Evolutionary conservation across 2,113 vertebrate genomes (phyloP), one percentile per base, ranked within the genome.

Genomic region (Lutjanus erythropterus): DNA sequence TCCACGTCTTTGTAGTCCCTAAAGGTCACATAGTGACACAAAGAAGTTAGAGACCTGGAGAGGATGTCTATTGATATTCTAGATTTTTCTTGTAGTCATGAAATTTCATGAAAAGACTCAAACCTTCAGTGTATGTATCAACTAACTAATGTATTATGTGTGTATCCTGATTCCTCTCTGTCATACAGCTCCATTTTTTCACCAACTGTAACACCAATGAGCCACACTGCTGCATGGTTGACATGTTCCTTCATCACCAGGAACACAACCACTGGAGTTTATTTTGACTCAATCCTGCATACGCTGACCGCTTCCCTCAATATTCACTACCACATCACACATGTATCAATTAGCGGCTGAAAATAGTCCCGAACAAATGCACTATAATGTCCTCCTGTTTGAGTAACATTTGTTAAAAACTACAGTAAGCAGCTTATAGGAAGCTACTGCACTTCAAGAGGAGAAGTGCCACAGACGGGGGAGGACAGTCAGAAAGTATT

Each of bases 1-100:
- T 98, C 97, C 0, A 99, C 97, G 0, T 99, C 97, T 90, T 96
- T 97, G 90, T 98, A 99, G 91, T 99, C 98, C 93, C 97, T 99
- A 71, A 0, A 79, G 76, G 9, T 53, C 46, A 80, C 65, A 47
- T 75, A 71, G 16, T 4, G 15, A 60, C 5, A 73, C 35, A 25
- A 27, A 21, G 12, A 21, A 35, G n/a, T n/a, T n/a, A n/a, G n/a
- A n/a, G n/a, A n/a, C n/a, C n/a, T n/a, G n/a, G 7, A 39, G 7
- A 10, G 9, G 12, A 18, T 9, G 6, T 44, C n/a, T 14, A 4
- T 2, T 35, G 16, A 27, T 39, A 15, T 39, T 73, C 8, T 3
- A 18, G 50, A 18, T 29, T 46, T 59, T 53, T 68, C 18, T 47
- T 35, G n/a, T 4, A 23, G 25, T n/a, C 5, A 25, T 25, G 16